phyloP scores from a whole-genome alignment of 1,140 invertebrate genomes.

The Zaprionus taronus region DNA sequence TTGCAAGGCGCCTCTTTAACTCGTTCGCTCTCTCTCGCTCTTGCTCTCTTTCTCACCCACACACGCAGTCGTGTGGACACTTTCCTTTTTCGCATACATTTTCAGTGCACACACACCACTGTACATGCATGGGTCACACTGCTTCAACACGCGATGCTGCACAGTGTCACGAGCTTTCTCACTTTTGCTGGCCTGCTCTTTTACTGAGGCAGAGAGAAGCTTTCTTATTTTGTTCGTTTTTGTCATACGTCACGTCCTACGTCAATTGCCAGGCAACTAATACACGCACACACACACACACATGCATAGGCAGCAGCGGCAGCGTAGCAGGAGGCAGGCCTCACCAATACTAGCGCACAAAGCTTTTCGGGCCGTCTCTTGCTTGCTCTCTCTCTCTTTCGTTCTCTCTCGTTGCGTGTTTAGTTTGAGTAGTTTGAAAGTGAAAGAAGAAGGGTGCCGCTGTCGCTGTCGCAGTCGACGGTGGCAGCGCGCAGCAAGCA shows the following conservation, averaged over 20 bases:
- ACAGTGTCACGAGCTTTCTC: slow-evolving; percentile 39
- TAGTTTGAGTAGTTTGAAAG: slow-evolving; percentile 65
- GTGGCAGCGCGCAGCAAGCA: slow-evolving; percentile 16
- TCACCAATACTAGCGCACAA: slow-evolving; percentile 39
- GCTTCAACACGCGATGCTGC: slow-evolving; percentile 28
- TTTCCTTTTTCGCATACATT: slow-evolving; percentile 59
- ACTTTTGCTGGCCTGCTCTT: slow-evolving; percentile 31
- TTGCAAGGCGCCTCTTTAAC: slow-evolving; percentile 39
- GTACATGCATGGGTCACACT: slow-evolving; percentile 29
- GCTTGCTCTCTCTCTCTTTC: slow-evolving; percentile 27
- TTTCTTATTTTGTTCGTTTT: slow-evolving; percentile 50
- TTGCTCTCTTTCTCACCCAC: slow-evolving; percentile 16
- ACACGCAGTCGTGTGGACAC: slow-evolving; percentile 50
- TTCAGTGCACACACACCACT: slow-evolving; percentile 16
- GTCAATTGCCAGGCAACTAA: slow-evolving; percentile 65
- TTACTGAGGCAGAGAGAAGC: slow-evolving; percentile 50
- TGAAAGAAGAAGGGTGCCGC: slow-evolving; percentile 76
- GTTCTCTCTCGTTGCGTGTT: slow-evolving; percentile 25
- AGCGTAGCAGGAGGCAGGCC: slow-evolving; percentile 55
- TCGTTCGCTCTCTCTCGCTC: slow-evolving; percentile 4
- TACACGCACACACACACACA: slow-evolving; percentile 44
- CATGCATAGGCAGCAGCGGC: slow-evolving; percentile 16
- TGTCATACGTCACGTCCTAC: slow-evolving; percentile 73
- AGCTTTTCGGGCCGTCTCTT: slow-evolving; percentile 48
- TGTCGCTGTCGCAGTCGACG: slow-evolving; percentile 32